Base-by-base conservation (phyloP, 2,888 invertebrate genomes). In the Tenodera sinensis region DNA sequence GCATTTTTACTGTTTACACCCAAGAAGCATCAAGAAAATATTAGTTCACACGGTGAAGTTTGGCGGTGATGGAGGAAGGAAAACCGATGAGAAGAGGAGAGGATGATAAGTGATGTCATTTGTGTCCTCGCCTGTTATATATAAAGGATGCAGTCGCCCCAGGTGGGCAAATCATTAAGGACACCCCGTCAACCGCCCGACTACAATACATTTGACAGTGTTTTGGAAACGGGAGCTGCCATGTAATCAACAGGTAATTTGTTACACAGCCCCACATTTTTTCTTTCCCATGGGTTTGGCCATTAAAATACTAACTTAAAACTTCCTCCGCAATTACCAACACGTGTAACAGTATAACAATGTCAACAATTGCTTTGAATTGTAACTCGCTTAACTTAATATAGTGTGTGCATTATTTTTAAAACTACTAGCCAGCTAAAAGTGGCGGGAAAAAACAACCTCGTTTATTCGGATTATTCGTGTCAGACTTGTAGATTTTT, bases 181-280 rank as follows among this genome's bases (percentile, higher is more conserved):
- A 30, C 85, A n/a, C 86, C 86, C 81, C 28, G 7, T 28, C 28
- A 28, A 54, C 7, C 54, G 54, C 42, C 85, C 54, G 4, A 85
- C 54, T 42, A 85, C 85, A 42, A 85, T 54, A 42, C 85, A 85
- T 85, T 85, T 85, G 85, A 85, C 85, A 85, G 54, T 27, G 28
- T 42, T 85, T 85, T 25, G 86, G 30, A 81, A 81, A 86, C 27
- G 27, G 25, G 34, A 34, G 20, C 34, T 34, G 34, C n/a, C 30
- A 84, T n/a, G 34, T 54, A 47, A 85, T 85, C 47, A 85, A 85
- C 85, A 42, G 85, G 85, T 85, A 85, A 85, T 85, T n/a, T 85
- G 85, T 85, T 85, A 85, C 42, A 84, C 84, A 30, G 42, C 30
- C 12, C 28, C 25, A 84, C 6, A 9, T 4, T 27, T 84, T 14